Evolutionary conservation across 2,797 vertebrate genomes (phyloP).

Genomic region (Spheniscus humboldti): DNA sequence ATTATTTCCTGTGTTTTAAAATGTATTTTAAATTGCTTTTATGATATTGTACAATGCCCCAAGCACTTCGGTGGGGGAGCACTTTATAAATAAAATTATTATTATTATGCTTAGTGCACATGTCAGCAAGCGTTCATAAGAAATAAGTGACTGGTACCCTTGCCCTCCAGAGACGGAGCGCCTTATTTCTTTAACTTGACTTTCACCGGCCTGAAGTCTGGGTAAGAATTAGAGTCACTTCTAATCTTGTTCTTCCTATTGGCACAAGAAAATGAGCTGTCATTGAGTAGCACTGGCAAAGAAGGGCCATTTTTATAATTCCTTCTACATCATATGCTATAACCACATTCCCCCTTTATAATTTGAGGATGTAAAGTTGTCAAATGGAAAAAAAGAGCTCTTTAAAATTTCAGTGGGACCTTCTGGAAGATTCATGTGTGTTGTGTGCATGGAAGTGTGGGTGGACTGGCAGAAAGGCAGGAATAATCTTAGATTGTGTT

Average conservation of each 20-base stretch:
- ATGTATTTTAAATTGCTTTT: slow-evolving; percentile 43
- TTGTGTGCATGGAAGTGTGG: neutral
- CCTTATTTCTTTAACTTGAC: slow-evolving; percentile 62
- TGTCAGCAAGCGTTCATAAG: slow-evolving; percentile 55
- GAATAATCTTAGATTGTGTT: slow-evolving; percentile 32
- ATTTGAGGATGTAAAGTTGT: slow-evolving; percentile 44
- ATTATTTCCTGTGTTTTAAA: slow-evolving; percentile 44
- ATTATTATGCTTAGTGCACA: slow-evolving; percentile 54
- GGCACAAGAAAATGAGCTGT: slow-evolving; percentile 66
- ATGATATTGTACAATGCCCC: slow-evolving; percentile 15
- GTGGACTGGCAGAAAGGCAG: slow-evolving; percentile 25
- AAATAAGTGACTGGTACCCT: slow-evolving; percentile 55
- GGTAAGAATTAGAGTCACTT: slow-evolving; percentile 55
- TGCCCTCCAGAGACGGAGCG: slow-evolving; percentile 62
- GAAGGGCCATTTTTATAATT: slow-evolving; percentile 63
- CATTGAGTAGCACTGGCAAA: slow-evolving; percentile 29
- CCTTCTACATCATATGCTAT: slow-evolving; percentile 11
- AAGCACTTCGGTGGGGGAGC: slow-evolving; percentile 13
- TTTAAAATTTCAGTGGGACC: slow-evolving; percentile 31
- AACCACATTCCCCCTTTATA: slow-evolving; percentile 23
- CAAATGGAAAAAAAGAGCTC: neutral
- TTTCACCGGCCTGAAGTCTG: slow-evolving; percentile 49
- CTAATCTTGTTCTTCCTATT: slow-evolving; percentile 68
- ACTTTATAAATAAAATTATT: slow-evolving; percentile 62
- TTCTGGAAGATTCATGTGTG: slow-evolving; percentile 33